phyloP scores from a whole-genome alignment of 2,888 invertebrate species.

The Teleiodes luculella region DNA sequence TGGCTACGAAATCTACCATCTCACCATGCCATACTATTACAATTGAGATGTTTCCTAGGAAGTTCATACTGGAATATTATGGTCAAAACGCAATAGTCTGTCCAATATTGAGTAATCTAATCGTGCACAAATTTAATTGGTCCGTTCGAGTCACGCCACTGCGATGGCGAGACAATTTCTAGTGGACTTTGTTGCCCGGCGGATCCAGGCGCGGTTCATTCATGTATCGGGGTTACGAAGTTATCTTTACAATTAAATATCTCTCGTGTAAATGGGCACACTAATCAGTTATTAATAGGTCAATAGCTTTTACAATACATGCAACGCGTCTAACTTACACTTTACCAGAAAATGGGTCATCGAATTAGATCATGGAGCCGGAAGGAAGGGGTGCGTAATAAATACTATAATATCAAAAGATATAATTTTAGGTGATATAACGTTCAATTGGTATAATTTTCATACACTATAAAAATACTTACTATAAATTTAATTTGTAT shows the following conservation, averaged over 20 bases:
- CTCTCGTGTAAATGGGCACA: slow-evolving; percentile 10
- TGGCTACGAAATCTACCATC: too few relatives aligned
- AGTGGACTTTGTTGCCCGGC: slow-evolving; percentile 47
- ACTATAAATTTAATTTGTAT: too few relatives aligned
- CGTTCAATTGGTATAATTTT: too few relatives aligned
- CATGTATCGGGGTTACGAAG: slow-evolving; percentile 22
- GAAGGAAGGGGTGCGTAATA: too few relatives aligned
- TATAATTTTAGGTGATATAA: too few relatives aligned
- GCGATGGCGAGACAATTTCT: slow-evolving; percentile 33
- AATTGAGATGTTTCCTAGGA: too few relatives aligned
- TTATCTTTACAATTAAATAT: slow-evolving; percentile 18
- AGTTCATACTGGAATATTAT: background rate
- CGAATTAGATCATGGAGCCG: too few relatives aligned
- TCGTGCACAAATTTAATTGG: slow-evolving; percentile 59
- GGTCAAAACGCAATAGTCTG: background rate
- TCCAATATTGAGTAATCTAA: slow-evolving; percentile 48
- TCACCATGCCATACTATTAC: too few relatives aligned
- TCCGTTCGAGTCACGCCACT: slow-evolving; percentile 66
- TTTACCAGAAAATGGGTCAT: background rate
- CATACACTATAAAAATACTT: too few relatives aligned
- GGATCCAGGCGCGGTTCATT: slow-evolving; percentile 3
- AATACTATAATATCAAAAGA: too few relatives aligned
- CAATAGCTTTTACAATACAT: slow-evolving; percentile 19
- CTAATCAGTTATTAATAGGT: slow-evolving; percentile 15
- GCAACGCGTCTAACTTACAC: background rate